These are phyloP conservation scores for Amphiprion clarkii DNA, from an alignment of 2,797 vertebrate species.

Conservation along the genomic window DNA sequence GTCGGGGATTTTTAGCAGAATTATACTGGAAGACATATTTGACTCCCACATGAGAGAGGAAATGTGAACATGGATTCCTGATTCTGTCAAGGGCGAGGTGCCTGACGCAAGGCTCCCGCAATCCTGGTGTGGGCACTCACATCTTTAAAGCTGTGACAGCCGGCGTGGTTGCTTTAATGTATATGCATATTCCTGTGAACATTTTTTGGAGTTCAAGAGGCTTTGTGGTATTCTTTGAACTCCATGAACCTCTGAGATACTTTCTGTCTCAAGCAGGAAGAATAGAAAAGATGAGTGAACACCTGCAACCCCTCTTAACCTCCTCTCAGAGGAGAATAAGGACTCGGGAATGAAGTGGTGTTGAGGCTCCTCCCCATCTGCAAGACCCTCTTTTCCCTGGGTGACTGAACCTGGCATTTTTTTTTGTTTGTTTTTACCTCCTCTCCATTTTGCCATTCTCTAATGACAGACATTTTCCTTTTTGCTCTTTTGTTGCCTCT, in stretches of 20 bases:
- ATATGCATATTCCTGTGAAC: constrained; percentile 34
- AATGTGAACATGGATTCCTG: constrained; percentile 34
- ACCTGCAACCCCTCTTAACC: constrained; percentile 19
- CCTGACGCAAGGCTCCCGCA: constrained; percentile 72
- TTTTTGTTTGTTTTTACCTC: not conserved
- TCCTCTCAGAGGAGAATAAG: constrained; percentile 26
- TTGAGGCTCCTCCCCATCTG: constrained; percentile 2
- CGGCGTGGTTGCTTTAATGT: constrained; percentile 2
- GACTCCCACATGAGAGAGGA: constrained; percentile 34
- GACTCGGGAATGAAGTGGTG: constrained; percentile 1
- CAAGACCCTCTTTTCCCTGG: constrained; percentile 17
- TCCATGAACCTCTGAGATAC: not conserved
- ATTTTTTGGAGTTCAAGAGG: not conserved
- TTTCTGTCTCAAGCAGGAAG: not conserved
- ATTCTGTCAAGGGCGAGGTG: constrained; percentile 20
- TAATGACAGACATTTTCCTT: constrained; percentile 67
- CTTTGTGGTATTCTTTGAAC: constrained; percentile 1
- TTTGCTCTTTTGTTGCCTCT: constrained; percentile 16
- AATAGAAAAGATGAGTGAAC: not conserved
- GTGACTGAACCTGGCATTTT: constrained; percentile 40
- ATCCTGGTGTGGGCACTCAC: constrained; percentile 27
- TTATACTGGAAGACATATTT: constrained; percentile 36
- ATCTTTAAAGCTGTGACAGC: constrained; percentile 50
- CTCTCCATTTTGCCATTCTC: constrained; percentile 43
- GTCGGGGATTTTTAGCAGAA: constrained; percentile 31